A percentile compares a stretch with the other conserved stretches of the same genome.
Conservation (phyloP, 1,140 invertebrate genomes). For the Yoshiicerus persimilis region DNA sequence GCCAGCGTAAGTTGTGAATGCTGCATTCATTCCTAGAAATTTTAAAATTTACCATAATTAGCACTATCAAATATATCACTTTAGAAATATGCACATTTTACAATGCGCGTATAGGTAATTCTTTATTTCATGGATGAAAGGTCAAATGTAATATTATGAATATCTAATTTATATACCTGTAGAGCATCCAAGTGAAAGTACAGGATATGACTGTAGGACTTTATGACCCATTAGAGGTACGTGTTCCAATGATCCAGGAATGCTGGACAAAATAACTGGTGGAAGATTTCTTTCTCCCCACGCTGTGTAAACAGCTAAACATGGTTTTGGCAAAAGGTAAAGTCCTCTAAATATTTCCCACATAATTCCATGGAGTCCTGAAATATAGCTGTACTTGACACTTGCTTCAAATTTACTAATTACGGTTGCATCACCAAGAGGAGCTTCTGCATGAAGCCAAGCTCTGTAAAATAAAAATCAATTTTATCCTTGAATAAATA, state of each 20-base stretch:
- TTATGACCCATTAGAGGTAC: conserved; percentile 33
- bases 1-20: conserved; percentile 43
- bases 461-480: conserved; percentile 31
- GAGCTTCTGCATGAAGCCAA: conserved; percentile 46
- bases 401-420: conserved; percentile 43
- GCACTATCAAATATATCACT: too few species aligned
- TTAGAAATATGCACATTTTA: too few species aligned
- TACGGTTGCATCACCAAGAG: conserved; percentile 26
- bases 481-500: too few species aligned
- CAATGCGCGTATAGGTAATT: too few species aligned
- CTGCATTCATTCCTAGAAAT: conserved; percentile 44
- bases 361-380: conserved; percentile 46
- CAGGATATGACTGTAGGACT: conserved; percentile 40
- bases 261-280: conserved; percentile 44
- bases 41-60: neutral
- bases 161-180: conserved; percentile 39
- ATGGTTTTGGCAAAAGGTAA: conserved; percentile 41
- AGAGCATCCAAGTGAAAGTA: conserved; percentile 43
- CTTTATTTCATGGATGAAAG: too few species aligned
- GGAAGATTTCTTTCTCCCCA: conserved; percentile 48
- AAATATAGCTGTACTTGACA: conserved; percentile 40
- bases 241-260: conserved; percentile 41
- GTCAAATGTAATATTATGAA: too few species aligned
- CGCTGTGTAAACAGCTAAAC: conserved; percentile 37
- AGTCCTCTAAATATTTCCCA: conserved; percentile 46